Evolutionary conservation across 2,888 invertebrate species (phyloP).

Genomic region (Spodoptera littoralis): DNA sequence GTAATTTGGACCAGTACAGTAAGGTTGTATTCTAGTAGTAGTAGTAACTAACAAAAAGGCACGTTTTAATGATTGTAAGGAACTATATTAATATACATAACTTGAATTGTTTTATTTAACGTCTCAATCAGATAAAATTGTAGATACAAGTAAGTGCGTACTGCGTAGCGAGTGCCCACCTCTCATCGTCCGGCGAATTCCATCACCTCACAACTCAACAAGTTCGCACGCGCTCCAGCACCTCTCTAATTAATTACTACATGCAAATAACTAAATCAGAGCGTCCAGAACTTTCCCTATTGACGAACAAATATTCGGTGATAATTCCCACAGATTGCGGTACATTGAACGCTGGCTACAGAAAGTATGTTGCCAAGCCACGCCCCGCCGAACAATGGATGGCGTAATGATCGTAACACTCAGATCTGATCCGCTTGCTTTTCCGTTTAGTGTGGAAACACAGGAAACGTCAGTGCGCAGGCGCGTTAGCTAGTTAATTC

Average conservation of each 20-base stretch:
- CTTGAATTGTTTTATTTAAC: background rate
- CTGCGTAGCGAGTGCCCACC: background rate
- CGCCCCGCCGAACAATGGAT: conserved; percentile 72
- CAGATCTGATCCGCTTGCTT: conserved; percentile 63
- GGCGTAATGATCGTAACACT: conserved; percentile 75
- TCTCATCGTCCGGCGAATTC: conserved; percentile 20
- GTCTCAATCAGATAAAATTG: conserved; percentile 16
- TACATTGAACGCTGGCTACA: conserved; percentile 60
- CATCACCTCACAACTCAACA: conserved; percentile 33
- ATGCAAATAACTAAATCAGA: conserved; percentile 50
- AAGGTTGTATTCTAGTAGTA: too few relatives aligned
- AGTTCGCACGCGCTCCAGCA: conserved; percentile 37
- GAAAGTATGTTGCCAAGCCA: conserved; percentile 71
- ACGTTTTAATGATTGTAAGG: background rate
- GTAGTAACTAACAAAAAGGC: background rate
- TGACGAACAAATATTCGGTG: conserved; percentile 64
- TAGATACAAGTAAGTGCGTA: conserved; percentile 1
- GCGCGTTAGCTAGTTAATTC: conserved; percentile 37
- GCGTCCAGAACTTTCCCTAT: conserved; percentile 53
- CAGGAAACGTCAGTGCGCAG: conserved; percentile 40
- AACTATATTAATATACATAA: too few relatives aligned
- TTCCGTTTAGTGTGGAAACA: conserved; percentile 50
- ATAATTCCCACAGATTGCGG: conserved; percentile 70
- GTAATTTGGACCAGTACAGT: background rate
- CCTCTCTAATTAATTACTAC: conserved; percentile 48